Base-by-base conservation (phyloP, 1,140 invertebrate species). In the Macrotrachela quadricornifera region DNA sequence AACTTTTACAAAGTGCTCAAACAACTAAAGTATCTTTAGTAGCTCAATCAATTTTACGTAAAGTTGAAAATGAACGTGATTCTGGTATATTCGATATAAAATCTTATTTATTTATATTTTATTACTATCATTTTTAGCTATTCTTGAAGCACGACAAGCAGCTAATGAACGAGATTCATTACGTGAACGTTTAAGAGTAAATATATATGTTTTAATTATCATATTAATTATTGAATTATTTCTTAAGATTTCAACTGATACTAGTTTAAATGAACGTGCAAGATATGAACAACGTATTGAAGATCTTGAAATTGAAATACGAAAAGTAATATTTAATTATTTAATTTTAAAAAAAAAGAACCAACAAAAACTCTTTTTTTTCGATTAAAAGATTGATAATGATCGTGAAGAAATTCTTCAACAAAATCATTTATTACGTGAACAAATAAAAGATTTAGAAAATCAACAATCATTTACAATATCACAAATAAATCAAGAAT, bases 141-240 rank as follows among this genome's bases (percentile, higher is more conserved):
- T 69, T 4, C 54, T 61, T 37, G 68, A 70, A 45, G 59, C 68
- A 1, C 55, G 66, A 14, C 55, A 64, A 16, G 59, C 68, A 51
- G 60, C 61, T 12, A 66, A 62, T n/a, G 69, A 71, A 54, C 58
- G 67, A 40, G 69, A 71, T 52, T 65, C 64, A 50, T 57, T 71
- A 9, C 55, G 63, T 51, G 68, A 70, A 56, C 56, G 68, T 36
- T 30, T 30, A 30, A 30, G 21, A 30, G 21, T 30, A 30, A 30
- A 30, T 30, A 4, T 4, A 4, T 8, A 21, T 21, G 16, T 49
- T 37, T 15, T 46, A 74, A 56, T 44, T 52, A 41, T 59, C 58
- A 15, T 56, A 75, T 73, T 69, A 75, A 54, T 69, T 72, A 39
- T 71, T 71, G 37, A 74, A 76, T 56, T 61, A 69, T 16, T 71